Percentiles rank a stretch among this genome's conserved stretches.
Conservation (phyloP, 2,113 vertebrate species). For the Ammodytes marinus region DNA sequence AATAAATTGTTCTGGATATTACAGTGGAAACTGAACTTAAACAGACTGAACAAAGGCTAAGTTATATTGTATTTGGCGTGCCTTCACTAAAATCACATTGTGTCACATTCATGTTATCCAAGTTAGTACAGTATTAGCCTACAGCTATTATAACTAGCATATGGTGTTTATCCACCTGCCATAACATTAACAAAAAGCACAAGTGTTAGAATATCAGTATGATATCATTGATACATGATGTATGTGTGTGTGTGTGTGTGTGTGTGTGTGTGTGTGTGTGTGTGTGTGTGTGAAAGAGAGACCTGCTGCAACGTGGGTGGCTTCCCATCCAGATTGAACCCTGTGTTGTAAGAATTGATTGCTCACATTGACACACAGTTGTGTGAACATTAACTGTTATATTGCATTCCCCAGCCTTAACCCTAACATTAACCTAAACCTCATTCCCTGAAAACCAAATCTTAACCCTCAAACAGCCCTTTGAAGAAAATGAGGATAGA, state of each 20-base stretch:
- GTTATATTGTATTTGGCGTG: neutral
- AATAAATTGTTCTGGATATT: neutral
- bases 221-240: neutral
- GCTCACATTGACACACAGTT: neutral
- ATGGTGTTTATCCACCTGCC: neutral
- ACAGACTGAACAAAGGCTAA: neutral
- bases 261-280: neutral
- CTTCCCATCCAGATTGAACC: constrained; percentile 38
- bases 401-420: neutral
- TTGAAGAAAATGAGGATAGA: constrained; percentile 10
- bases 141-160: too few species aligned
- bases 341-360: constrained; percentile 30
- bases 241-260: neutral
- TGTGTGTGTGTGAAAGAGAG: neutral
- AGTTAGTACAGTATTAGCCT: neutral
- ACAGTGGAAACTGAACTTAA: neutral
- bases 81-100: neutral
- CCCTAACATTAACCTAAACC: neutral
- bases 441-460: neutral
- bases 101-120: neutral
- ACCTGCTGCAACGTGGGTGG: constrained; percentile 56
- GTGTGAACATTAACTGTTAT: neutral
- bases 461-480: neutral
- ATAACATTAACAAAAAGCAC: neutral
- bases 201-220: neutral